phyloP scores from a whole-genome alignment of 2,888 invertebrate genomes.

The Rhyacophila evoluta region DNA sequence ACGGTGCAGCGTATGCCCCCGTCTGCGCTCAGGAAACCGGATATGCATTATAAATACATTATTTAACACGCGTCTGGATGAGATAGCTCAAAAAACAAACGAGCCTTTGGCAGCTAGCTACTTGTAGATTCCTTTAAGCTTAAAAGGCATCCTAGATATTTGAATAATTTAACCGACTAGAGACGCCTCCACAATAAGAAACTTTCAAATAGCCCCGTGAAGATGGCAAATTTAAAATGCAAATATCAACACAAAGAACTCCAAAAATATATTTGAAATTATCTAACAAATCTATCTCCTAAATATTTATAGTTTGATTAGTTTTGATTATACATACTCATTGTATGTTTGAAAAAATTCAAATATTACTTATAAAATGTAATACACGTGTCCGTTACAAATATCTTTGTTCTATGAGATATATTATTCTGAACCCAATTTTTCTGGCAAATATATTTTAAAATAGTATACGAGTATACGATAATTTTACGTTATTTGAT shows the following conservation, averaged over 20 bases:
- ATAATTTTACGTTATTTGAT: too few species aligned
- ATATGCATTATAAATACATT: constrained; percentile 15
- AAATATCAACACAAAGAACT: background rate
- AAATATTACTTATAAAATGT: too few species aligned
- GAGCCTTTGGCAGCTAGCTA: background rate
- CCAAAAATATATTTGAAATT: too few species aligned
- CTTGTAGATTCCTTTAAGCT: background rate
- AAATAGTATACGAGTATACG: too few species aligned
- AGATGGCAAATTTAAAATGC: background rate
- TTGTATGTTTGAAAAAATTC: too few species aligned
- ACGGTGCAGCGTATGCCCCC: constrained; percentile 2
- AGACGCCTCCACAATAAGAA: background rate
- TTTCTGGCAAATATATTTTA: too few species aligned
- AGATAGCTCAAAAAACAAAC: background rate
- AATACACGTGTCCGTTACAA: too few species aligned
- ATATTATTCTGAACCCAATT: too few species aligned
- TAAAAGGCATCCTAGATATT: background rate
- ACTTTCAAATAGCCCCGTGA: background rate
- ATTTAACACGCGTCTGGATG: background rate
- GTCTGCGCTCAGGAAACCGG: background rate
- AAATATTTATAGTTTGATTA: too few species aligned
- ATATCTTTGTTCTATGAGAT: too few species aligned
- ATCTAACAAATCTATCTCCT: too few species aligned
- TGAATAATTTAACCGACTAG: background rate
- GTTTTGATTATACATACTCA: too few species aligned